Conservation (phyloP, 2,113 vertebrate genomes). For the Morone chrysops region DNA sequence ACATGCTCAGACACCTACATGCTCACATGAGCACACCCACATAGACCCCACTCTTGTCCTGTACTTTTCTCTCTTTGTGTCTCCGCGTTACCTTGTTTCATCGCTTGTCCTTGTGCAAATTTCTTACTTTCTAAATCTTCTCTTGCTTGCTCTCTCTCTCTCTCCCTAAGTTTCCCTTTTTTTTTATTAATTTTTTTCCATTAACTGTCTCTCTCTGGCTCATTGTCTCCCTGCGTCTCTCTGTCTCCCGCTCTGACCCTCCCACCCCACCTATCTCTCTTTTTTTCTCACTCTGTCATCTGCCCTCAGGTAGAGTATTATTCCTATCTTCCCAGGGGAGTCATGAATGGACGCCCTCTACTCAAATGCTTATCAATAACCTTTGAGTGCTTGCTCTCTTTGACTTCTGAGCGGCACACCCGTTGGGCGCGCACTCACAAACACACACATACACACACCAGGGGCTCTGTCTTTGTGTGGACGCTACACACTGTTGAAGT, state of each 20-base stretch:
- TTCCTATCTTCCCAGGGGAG: constrained; percentile 81
- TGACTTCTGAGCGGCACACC: constrained; percentile 74
- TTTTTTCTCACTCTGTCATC: constrained; percentile 67
- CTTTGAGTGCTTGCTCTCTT: constrained; percentile 82
- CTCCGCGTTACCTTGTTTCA: constrained; percentile 43
- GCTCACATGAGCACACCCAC: constrained; percentile 34
- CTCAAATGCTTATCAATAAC: constrained; percentile 87
- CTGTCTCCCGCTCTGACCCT: constrained; percentile 55
- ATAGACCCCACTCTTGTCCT: constrained; percentile 33
- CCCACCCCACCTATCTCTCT: constrained; percentile 51
- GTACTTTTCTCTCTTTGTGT: constrained; percentile 27
- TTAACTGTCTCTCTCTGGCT: constrained; percentile 58
- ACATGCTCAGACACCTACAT: constrained; percentile 37
- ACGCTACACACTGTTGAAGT: constrained; percentile 46
- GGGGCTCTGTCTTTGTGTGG: constrained; percentile 54
- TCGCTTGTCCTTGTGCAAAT: constrained; percentile 49
- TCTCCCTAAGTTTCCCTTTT: constrained; percentile 19
- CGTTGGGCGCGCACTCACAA: constrained; percentile 63
- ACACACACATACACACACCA: constrained; percentile 34
- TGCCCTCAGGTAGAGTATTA: constrained; percentile 82
- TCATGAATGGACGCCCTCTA: constrained; percentile 83
- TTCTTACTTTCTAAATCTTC: constrained; percentile 52
- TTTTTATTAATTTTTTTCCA: too few species aligned
- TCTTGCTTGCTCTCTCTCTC: neutral
- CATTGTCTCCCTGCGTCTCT: constrained; percentile 45